These are phyloP conservation scores for Cryptoprocta ferox DNA, from an alignment of 2,797 vertebrate genomes.

Conservation along the genomic window DNA sequence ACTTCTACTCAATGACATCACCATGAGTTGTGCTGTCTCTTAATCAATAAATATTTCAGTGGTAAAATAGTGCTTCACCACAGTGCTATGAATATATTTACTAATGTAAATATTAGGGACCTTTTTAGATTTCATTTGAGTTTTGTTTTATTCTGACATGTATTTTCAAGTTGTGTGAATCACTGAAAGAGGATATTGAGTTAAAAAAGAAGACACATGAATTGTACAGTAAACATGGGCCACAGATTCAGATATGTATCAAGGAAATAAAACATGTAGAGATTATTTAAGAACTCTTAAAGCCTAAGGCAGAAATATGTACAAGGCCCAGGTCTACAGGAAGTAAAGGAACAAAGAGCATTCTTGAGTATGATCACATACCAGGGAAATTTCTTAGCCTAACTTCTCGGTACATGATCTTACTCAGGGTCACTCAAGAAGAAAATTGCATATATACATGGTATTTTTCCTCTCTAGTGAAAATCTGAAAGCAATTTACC, in stretches of 20 bases:
- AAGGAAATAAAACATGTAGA: not conserved
- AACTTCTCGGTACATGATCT: not conserved
- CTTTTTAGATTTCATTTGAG: not conserved
- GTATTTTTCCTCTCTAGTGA: not conserved
- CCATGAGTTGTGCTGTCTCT: not conserved
- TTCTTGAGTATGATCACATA: not conserved
- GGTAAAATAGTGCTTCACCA: not conserved
- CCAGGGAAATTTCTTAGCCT: not conserved
- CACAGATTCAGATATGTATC: not conserved
- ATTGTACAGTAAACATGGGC: not conserved
- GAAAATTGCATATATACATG: not conserved
- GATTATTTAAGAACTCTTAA: not conserved
- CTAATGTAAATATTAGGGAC: not conserved
- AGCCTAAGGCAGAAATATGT: not conserved
- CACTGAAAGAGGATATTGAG: not conserved
- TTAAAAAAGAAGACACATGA: not conserved
- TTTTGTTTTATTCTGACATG: not conserved
- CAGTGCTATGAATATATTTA: not conserved
- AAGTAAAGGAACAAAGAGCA: not conserved
- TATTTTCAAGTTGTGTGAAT: constrained; percentile 34
- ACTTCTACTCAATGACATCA: not conserved
- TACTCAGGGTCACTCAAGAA: not conserved
- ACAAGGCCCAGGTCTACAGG: not conserved
- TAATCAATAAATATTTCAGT: not conserved
- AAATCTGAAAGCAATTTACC: not conserved